Base-by-base conservation (phyloP, 2,888 invertebrate genomes). In the Halictus ligatus region DNA sequence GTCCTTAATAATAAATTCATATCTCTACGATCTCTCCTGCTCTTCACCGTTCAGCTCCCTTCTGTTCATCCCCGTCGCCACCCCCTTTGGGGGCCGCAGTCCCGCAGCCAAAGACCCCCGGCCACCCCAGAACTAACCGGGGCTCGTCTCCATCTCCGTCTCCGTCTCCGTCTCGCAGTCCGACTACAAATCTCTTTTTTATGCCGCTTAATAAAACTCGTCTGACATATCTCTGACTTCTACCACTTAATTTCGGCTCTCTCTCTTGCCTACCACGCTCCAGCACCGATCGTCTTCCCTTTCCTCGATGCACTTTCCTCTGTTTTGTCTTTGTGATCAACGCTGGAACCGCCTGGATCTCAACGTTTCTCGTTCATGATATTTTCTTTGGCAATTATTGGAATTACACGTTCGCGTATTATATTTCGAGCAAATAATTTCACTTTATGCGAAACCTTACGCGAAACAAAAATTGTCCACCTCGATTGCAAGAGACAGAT, bases 1-100 rank as follows among this genome's bases (percentile, higher is more conserved):
- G 89, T 94, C 92, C 93, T 94, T 94, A 93, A 95, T 95, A 94
- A 95, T 95, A 94, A 94, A 95, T 95, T 95, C 94, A 94, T 95
- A 94, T 95, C 94, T 93, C 92, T 88, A 91, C 92, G 90, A 91
- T 88, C 92, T 90, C 87, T 69, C 12, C 83, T 85, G 76, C 85
- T 43, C 71, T 71, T 43, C 71, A n/a, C n/a, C 71, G 71, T 71
- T 71, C 71, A 71, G 43, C 71, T 71, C 71, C 85, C 83, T 82
- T 83, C 83, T 77, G 74, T 79, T 88, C 86, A 84, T 86, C 86
- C 89, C 75, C 80, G 74, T 78, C 71, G 78, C 43, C 76, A 13
- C n/a, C 21, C 12, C 48, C 69, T 29, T 13, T 25, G 35, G 25
- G 54, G 60, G 69, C 83, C 78, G 69, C 18, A 71, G 74, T 50